Evolutionary conservation across 2,113 vertebrate species (phyloP).

Genomic region (Microcebus ravelobensis): DNA sequence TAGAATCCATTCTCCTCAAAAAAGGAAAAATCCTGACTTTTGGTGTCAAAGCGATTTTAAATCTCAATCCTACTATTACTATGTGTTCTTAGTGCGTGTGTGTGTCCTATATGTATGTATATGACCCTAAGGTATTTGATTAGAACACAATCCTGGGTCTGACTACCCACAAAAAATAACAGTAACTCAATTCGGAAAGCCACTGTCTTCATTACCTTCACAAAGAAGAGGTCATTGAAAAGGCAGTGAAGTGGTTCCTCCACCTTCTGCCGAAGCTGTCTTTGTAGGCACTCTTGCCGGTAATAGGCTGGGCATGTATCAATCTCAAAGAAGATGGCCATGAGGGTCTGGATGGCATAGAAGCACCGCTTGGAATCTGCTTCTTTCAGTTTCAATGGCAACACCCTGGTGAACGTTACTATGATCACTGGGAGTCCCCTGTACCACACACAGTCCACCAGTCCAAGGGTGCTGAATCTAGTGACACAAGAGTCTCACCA

Average conservation of each 20-base stretch:
- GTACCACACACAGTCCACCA: background rate
- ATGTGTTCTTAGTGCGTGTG: background rate
- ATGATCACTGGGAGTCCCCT: background rate
- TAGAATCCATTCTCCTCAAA: constrained; percentile 11
- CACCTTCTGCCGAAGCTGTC: constrained; percentile 27
- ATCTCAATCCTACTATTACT: background rate
- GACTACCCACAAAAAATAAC: background rate
- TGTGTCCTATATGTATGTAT: background rate
- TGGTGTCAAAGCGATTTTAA: background rate
- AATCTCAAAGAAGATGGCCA: constrained; percentile 77
- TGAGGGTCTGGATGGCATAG: constrained; percentile 73
- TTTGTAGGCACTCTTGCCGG: constrained; percentile 59
- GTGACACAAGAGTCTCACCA: background rate
- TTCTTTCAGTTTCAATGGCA: constrained; percentile 75
- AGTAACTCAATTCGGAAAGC: constrained; percentile 7
- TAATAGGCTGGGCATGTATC: constrained; percentile 68
- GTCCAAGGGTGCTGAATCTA: background rate
- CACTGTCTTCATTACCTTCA: constrained; percentile 73
- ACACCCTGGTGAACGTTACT: constrained; percentile 68
- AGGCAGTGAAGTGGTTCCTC: constrained; percentile 69
- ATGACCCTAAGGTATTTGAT: background rate
- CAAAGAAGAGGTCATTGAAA: constrained; percentile 79
- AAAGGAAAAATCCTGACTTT: constrained; percentile 31
- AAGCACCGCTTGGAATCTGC: constrained; percentile 68
- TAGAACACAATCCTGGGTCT: background rate